Evolutionary conservation across 1,140 invertebrate genomes (phyloP).

Genomic region (Drosophila triauraria): DNA sequence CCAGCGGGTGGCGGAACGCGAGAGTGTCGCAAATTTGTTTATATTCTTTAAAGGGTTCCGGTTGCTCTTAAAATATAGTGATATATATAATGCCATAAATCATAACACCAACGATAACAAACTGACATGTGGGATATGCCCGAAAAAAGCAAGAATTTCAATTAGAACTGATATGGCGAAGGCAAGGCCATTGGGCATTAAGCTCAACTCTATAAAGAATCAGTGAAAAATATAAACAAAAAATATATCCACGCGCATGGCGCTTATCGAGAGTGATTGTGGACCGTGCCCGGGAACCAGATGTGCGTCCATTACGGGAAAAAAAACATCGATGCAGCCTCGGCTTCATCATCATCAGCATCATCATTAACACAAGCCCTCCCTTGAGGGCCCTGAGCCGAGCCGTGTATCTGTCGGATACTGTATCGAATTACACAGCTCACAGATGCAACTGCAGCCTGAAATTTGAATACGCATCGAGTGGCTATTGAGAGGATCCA

Average conservation of each 20-base stretch:
- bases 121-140: constrained; percentile 15
- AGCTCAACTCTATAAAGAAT: constrained; percentile 19
- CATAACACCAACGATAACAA: constrained; percentile 19
- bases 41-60: constrained; percentile 10
- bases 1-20: constrained; percentile 2
- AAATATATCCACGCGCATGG: background rate
- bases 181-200: background rate
- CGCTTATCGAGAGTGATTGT: constrained; percentile 25
- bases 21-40: constrained; percentile 53
- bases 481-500: constrained; percentile 58
- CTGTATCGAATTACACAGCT: constrained; percentile 72
- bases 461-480: constrained; percentile 81
- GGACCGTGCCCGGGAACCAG: constrained; percentile 59
- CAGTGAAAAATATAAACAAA: background rate
- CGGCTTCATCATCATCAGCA: constrained; percentile 57
- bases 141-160: constrained; percentile 13
- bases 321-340: constrained; percentile 8
- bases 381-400: constrained; percentile 50
- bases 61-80: background rate
- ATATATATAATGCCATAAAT: constrained; percentile 14
- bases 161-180: constrained; percentile 28
- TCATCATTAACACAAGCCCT: constrained; percentile 68
- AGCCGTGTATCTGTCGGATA: constrained; percentile 80
- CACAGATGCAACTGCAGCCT: constrained; percentile 71
- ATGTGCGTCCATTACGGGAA: constrained; percentile 55